Percentiles rank a stretch among this genome's conserved stretches.
Conservation (phyloP, 2,797 vertebrate genomes). For the Syngnathus acus region DNA sequence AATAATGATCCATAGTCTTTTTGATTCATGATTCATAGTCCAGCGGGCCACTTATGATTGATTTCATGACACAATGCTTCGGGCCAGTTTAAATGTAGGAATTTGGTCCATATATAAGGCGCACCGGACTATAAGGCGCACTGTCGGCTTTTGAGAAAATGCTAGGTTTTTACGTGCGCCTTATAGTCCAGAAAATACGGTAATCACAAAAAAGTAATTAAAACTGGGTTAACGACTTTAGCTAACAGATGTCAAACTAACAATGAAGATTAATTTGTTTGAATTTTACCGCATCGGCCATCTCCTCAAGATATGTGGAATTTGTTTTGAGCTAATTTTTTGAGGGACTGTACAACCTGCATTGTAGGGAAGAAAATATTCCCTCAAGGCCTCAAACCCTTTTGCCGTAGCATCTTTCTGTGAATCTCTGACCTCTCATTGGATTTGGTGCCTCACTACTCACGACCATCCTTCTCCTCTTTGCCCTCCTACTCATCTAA, state of each 20-base stretch:
- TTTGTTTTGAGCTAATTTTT: conserved; percentile 31
- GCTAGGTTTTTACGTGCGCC: too few species aligned
- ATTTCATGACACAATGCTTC: too few species aligned
- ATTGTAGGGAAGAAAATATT: conserved; percentile 27
- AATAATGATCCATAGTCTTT: too few species aligned
- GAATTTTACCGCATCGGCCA: conserved; percentile 13
- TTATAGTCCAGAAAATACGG: too few species aligned
- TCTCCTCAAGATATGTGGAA: conserved; percentile 23
- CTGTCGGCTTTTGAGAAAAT: too few species aligned
- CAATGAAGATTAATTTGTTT: not conserved
- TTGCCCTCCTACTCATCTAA: conserved; percentile 62
- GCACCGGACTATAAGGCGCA: too few species aligned
- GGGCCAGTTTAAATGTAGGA: too few species aligned
- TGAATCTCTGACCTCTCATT: conserved; percentile 27
- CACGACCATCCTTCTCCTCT: conserved; percentile 35
- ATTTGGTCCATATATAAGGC: too few species aligned
- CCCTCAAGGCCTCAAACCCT: conserved; percentile 40
- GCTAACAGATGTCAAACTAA: not conserved
- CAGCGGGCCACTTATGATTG: too few species aligned
- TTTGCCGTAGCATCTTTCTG: conserved; percentile 26
- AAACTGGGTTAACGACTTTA: not conserved
- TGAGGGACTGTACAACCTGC: conserved; percentile 22
- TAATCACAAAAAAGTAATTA: not conserved
- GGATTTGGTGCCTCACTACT: conserved; percentile 33
- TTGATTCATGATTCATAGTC: too few species aligned